Evolutionary conservation across 2,113 vertebrate genomes (phyloP), one percentile per base, ranked within the genome.

Genomic region (Junco hyemalis): DNA sequence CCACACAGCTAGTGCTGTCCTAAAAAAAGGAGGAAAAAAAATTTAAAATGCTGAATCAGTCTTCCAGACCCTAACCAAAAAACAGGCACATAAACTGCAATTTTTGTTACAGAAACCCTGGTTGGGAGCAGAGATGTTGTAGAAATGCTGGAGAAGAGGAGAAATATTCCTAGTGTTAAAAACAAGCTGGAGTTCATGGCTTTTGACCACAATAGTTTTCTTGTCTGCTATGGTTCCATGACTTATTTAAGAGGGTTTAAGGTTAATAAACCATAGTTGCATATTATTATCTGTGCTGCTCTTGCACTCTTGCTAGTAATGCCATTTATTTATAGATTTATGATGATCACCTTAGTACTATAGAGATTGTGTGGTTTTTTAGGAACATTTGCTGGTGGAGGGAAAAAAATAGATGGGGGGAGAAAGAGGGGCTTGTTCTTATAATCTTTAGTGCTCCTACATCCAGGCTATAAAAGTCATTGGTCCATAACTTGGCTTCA

Each of bases 181-280:
- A 93, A 81, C 85, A 88, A 95, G 68, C 57, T 84, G 70, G 90
- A 92, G 85, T 91, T 96, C 96, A 92, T 61, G 56, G 47, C 2
- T 0, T 93, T 96, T 93, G 81, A 97, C 97, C 96, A 95, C 97
- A 97, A 89, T 92, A 96, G 88, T 95, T 94, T 96, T 97, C 85
- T 97, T 97, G 96, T 97, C 96, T 96, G 93, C 94, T 92, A 92
- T 84, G 90, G 82, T 93, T 70, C 86, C 69, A 64, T 92, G 95
- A 96, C 76, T 95, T 92, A 97, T 95, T 94, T 88, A 94, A 93
- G 89, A 64, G 59, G 24, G 68, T 90, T 96, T 97, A 96, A 96
- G 86, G 90, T 96, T 97, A 96, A 97, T 96, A 95, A 97, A 89
- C 93, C 64, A 45, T 95, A 92, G 91, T 80, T 96, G 80, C 82